A percentile compares a stretch with the other conserved stretches of the same genome.
phyloP scores from a whole-genome alignment of 2,797 vertebrate species.

The Clamator glandarius region DNA sequence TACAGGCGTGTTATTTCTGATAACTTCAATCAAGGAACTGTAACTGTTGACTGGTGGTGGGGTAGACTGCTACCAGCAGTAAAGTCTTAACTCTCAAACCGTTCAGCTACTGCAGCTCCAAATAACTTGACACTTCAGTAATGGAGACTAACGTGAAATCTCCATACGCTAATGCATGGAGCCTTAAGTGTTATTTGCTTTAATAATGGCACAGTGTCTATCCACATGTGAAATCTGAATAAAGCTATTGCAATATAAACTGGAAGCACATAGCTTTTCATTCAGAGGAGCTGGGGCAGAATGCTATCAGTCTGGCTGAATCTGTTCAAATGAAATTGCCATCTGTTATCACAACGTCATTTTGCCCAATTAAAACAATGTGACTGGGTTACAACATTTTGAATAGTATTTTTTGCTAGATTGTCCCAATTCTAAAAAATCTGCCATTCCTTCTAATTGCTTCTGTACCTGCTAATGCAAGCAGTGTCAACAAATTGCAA shows the following conservation, averaged over 20 bases:
- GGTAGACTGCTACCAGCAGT: background rate
- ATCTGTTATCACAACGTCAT: slow-evolving; percentile 72
- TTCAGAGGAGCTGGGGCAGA: slow-evolving; percentile 71
- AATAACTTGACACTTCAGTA: slow-evolving; percentile 9
- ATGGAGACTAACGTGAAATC: slow-evolving; percentile 1
- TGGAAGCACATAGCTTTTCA: background rate
- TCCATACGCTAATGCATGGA: background rate
- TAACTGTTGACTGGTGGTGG: background rate
- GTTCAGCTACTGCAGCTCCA: background rate
- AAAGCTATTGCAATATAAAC: slow-evolving; percentile 34
- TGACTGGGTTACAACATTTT: slow-evolving; percentile 56
- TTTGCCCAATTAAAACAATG: slow-evolving; percentile 67
- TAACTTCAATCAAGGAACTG: background rate
- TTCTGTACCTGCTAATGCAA: slow-evolving; percentile 45
- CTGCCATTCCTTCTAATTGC: slow-evolving; percentile 29
- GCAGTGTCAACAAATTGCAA: slow-evolving; percentile 7
- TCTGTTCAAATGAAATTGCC: slow-evolving; percentile 65
- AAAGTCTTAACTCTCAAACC: background rate
- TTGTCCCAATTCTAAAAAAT: slow-evolving; percentile 42
- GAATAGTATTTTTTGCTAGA: slow-evolving; percentile 47
- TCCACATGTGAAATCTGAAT: slow-evolving; percentile 55
- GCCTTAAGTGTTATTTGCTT: slow-evolving; percentile 29
- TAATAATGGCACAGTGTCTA: slow-evolving; percentile 10
- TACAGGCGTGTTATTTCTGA: background rate
- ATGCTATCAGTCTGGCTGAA: slow-evolving; percentile 71